Conservation (phyloP, 2,888 invertebrate species). For the Protonemura montana region DNA sequence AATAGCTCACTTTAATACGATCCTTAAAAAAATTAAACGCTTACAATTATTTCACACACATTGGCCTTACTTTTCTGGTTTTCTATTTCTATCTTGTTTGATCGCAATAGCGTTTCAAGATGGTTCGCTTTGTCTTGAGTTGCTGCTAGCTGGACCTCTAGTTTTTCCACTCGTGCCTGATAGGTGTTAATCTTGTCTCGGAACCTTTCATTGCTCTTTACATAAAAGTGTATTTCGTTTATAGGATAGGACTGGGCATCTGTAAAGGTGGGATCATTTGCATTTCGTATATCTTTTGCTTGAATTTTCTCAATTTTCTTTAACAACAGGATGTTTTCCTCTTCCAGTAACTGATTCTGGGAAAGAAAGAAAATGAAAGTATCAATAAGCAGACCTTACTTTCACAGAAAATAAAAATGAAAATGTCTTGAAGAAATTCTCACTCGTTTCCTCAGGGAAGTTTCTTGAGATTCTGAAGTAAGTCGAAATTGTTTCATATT, state of each 20-base stretch:
- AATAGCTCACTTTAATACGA: not conserved
- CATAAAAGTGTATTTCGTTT: not conserved
- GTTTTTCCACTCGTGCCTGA: conserved; percentile 1
- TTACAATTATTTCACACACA: not conserved
- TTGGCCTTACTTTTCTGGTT: conserved; percentile 22
- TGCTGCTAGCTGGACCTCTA: not conserved
- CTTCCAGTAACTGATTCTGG: conserved; percentile 20
- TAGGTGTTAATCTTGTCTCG: not conserved
- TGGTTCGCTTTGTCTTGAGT: not conserved
- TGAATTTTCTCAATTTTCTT: conserved; percentile 32
- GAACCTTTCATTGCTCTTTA: conserved; percentile 21
- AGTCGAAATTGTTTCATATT: not conserved
- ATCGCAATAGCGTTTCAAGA: not conserved
- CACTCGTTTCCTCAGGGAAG: conserved; percentile 15
- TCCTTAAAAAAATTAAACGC: not conserved
- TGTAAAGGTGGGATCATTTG: not conserved
- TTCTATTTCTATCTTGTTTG: conserved; percentile 8
- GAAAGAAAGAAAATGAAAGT: not conserved
- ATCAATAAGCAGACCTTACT: too few species aligned
- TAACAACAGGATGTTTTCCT: conserved; percentile 22
- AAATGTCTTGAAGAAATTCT: not conserved
- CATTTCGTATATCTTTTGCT: not conserved
- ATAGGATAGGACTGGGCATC: not conserved
- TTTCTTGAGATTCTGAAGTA: not conserved
- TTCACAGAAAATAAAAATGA: conserved; percentile 19